A percentile compares a stretch with the other conserved stretches of the same genome.
These are phyloP conservation scores for Cyanoramphus novaezelandiae DNA, from an alignment of 2,113 vertebrate genomes.

Conservation along the genomic window DNA sequence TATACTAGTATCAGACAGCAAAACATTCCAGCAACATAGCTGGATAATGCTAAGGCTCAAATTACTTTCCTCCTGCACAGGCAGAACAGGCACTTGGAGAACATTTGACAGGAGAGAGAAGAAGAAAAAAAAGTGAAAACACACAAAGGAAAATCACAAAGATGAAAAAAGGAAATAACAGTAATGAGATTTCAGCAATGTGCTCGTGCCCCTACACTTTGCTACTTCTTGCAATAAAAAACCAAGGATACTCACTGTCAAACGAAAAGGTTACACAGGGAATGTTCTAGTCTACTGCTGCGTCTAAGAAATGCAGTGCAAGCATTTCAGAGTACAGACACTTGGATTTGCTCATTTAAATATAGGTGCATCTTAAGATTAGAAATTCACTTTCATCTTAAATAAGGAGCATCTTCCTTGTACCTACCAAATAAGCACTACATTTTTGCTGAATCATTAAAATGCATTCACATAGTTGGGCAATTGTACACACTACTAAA, in stretches of 20 bases:
- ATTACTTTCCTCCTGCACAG: background rate
- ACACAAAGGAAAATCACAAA: background rate
- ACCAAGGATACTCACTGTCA: background rate
- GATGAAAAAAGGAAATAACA: background rate
- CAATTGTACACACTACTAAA: background rate
- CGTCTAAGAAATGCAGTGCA: background rate
- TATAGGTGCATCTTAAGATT: background rate
- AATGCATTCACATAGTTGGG: background rate
- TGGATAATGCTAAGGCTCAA: background rate
- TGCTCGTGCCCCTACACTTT: background rate
- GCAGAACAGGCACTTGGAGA: background rate
- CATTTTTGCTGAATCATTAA: background rate
- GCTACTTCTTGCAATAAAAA: background rate
- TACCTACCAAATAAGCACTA: background rate
- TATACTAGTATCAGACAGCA: background rate
- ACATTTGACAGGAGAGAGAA: background rate
- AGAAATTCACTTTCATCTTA: conserved; percentile 32
- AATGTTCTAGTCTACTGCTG: background rate
- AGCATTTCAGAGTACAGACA: background rate
- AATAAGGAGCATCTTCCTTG: background rate
- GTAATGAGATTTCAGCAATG: background rate
- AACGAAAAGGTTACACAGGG: background rate
- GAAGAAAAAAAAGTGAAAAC: background rate
- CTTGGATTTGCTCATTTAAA: background rate
- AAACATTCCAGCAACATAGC: background rate